A percentile compares a stretch with the other conserved stretches of the same genome.
Evolutionary conservation across 1,140 invertebrate genomes (phyloP).

Genomic region (Varroa destructor): DNA sequence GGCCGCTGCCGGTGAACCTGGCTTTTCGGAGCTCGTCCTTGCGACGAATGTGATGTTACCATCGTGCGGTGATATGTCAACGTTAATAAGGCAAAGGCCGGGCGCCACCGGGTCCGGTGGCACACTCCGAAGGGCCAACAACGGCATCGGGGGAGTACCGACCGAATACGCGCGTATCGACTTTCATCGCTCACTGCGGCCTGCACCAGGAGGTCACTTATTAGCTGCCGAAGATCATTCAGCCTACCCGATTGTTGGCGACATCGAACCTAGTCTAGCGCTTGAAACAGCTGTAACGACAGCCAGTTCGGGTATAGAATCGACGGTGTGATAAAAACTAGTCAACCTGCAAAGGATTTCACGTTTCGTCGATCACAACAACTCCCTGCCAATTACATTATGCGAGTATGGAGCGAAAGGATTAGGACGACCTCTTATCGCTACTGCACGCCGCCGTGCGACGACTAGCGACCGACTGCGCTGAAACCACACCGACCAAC

Average conservation of each 20-base stretch:
- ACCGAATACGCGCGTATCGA: slow-evolving; percentile 25
- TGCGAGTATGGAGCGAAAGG: too few species aligned
- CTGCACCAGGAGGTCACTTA: slow-evolving; percentile 10
- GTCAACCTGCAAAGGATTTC: too few species aligned
- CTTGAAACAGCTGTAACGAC: slow-evolving; percentile 1
- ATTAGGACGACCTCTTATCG: too few species aligned
- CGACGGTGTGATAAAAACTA: too few species aligned
- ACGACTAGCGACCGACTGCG: too few species aligned
- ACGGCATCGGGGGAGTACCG: slow-evolving; percentile 2
- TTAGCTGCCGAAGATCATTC: slow-evolving; percentile 23
- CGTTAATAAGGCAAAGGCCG: neutral
- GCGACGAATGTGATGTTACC: slow-evolving; percentile 23
- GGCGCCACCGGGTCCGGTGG: neutral
- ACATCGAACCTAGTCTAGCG: slow-evolving; percentile 24
- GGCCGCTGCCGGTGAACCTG: neutral
- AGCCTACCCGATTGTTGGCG: slow-evolving; percentile 20
- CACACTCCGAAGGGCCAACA: slow-evolving; percentile 1
- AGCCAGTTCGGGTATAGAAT: too few species aligned
- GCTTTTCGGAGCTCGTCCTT: slow-evolving; percentile 13
- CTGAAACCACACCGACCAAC: too few species aligned
- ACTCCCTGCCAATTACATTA: too few species aligned
- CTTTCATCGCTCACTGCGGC: slow-evolving; percentile 16
- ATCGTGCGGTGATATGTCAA: neutral
- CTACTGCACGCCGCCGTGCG: too few species aligned
- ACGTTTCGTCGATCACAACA: too few species aligned